Percentiles rank a stretch among this genome's conserved stretches.
phyloP scores from a whole-genome alignment of 1,140 invertebrate genomes.

The Magallana gigas region DNA sequence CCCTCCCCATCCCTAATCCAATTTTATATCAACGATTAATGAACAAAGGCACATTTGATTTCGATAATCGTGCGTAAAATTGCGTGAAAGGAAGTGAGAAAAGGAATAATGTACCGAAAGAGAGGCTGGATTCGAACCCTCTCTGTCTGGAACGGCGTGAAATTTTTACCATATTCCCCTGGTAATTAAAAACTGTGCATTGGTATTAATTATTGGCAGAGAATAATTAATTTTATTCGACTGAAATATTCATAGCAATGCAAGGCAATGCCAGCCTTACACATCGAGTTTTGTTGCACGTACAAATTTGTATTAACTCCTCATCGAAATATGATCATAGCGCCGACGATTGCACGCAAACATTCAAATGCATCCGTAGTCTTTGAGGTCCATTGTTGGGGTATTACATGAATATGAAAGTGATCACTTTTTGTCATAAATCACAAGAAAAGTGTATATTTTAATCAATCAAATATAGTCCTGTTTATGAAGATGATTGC shows the following conservation, averaged over 20 bases:
- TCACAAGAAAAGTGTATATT: slow-evolving; percentile 36
- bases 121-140: slow-evolving; percentile 7
- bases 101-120: slow-evolving; percentile 26
- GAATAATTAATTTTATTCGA: slow-evolving; percentile 34
- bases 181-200: slow-evolving; percentile 27
- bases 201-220: slow-evolving; percentile 21
- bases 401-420: slow-evolving; percentile 34
- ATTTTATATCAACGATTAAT: slow-evolving; percentile 32
- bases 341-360: slow-evolving; percentile 18
- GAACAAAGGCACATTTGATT: slow-evolving; percentile 31
- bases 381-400: slow-evolving; percentile 22
- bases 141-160: neutral
- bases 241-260: slow-evolving; percentile 18
- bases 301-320: slow-evolving; percentile 22
- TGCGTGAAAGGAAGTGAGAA: slow-evolving; percentile 30
- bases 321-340: slow-evolving; percentile 34
- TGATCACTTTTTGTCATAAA: slow-evolving; percentile 36
- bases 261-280: neutral
- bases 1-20: neutral
- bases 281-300: slow-evolving; percentile 6
- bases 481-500: slow-evolving; percentile 35
- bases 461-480: slow-evolving; percentile 31
- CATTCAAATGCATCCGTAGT: slow-evolving; percentile 26
- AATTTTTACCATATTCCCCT: slow-evolving; percentile 12
- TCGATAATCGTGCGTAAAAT: slow-evolving; percentile 33